Conservation (phyloP, 1,140 invertebrate species). For the Meloidogyne floridensis region DNA sequence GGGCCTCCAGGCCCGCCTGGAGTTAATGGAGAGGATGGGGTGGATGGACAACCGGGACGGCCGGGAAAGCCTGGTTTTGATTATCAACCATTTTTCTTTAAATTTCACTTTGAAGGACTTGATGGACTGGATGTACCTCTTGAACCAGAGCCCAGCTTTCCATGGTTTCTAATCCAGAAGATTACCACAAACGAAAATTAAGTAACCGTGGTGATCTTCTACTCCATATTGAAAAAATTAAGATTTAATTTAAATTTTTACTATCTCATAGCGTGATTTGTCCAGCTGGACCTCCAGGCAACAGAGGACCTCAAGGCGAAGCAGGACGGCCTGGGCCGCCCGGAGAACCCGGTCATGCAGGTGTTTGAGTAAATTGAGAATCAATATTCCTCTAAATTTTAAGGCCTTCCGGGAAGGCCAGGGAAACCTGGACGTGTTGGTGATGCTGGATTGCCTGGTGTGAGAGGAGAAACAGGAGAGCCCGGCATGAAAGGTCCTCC, state of each 20-base stretch:
- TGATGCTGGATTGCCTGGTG: constrained; percentile 50
- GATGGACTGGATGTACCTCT: constrained; percentile 63
- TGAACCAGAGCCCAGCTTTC: constrained; percentile 63
- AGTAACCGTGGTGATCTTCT: too few species aligned
- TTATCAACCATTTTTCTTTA: neutral
- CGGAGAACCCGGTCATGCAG: constrained; percentile 56
- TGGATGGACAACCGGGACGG: constrained; percentile 43
- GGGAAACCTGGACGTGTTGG: constrained; percentile 61
- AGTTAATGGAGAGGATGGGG: constrained; percentile 52
- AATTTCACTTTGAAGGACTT: constrained; percentile 34
- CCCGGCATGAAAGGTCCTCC: constrained; percentile 54
- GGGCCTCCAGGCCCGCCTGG: constrained; percentile 64
- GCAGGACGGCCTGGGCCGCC: constrained; percentile 52
- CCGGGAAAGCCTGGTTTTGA: constrained; percentile 56
- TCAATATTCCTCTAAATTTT: constrained; percentile 22
- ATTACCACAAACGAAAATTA: neutral
- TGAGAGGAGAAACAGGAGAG: constrained; percentile 42
- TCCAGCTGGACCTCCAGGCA: constrained; percentile 59
- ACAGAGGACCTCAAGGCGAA: constrained; percentile 63
- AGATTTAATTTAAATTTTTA: too few species aligned
- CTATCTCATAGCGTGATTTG: constrained; percentile 52
- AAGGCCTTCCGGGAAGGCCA: constrained; percentile 48
- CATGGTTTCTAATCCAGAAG: constrained; percentile 47
- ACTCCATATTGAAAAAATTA: too few species aligned
- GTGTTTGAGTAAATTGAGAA: constrained; percentile 31